A percentile compares a stretch with the other conserved stretches of the same genome.
Evolutionary conservation across 2,888 invertebrate species (phyloP).

Genomic region (Melanostoma mellinum): DNA sequence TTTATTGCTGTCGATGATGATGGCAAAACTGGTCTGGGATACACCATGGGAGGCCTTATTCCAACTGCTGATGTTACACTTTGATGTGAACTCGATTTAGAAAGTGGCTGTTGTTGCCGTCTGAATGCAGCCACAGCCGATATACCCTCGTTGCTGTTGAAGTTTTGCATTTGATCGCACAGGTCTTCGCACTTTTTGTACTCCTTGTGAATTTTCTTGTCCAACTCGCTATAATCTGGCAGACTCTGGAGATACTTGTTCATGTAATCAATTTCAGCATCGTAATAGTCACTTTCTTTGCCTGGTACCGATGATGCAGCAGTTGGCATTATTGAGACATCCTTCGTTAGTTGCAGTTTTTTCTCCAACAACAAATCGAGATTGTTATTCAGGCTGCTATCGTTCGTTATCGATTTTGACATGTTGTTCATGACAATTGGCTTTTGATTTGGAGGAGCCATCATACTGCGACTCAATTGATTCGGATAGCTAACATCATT

Average conservation of each 20-base stretch:
- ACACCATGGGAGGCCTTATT: conserved; percentile 52
- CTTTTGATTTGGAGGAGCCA: conserved; percentile 50
- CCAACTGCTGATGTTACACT: conserved; percentile 74
- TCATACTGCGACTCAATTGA: conserved; percentile 62
- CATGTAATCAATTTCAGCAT: conserved; percentile 82
- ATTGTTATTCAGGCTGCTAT: conserved; percentile 65
- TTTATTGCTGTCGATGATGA: conserved; percentile 60
- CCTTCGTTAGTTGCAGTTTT: conserved; percentile 65
- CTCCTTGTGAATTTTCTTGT: conserved; percentile 81
- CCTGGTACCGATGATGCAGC: conserved; percentile 20
- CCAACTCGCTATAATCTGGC: conserved; percentile 81
- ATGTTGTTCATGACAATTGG: conserved; percentile 47
- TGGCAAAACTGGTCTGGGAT: conserved; percentile 66
- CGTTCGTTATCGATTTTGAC: conserved; percentile 68
- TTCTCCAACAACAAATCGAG: conserved; percentile 66
- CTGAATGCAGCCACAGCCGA: conserved; percentile 44
- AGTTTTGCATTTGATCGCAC: conserved; percentile 79
- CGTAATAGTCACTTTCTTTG: conserved; percentile 78
- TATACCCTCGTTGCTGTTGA: conserved; percentile 61
- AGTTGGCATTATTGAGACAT: conserved; percentile 54
- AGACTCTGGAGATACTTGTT: conserved; percentile 82
- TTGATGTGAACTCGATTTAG: conserved; percentile 80
- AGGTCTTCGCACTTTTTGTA: conserved; percentile 82
- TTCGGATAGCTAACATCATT: conserved; percentile 34
- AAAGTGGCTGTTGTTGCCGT: conserved; percentile 77